Evolutionary conservation across 2,113 vertebrate genomes (phyloP), one percentile per base, ranked within the genome.

Genomic region (Hydropotes inermis): DNA sequence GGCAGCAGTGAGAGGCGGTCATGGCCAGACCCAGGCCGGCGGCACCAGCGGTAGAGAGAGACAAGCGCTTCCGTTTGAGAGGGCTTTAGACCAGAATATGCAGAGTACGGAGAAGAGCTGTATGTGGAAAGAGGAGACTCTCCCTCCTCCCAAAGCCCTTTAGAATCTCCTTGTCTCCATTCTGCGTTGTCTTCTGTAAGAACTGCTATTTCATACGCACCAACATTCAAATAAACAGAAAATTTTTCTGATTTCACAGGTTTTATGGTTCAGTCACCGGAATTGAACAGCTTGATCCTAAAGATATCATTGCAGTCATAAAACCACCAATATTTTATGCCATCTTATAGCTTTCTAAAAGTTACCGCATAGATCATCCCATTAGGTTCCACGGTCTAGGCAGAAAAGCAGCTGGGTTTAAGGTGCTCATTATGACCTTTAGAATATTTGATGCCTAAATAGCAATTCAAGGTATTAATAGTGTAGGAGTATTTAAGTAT

Each of bases 1-100:
- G 2, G 45, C 45, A 58, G 28, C 11, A 6, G 23, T 1, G n/a
- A 79, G 28, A 84, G 64, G 2, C 0, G 3, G 30, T 3, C 15
- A 7, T 0, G 30, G n/a, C 12, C 28, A 19, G 16, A 36, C 39
- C 25, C 52, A 14, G 7, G 19, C n/a, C 23, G 14, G 33, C 2
- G 27, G n/a, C 36, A 15, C 1, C 11, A 5, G 7, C 15, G 58
- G 78, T 3, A 2, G 74, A 60, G 57, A 2, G 74, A 60, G 57
- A 60, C 70, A 55, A 74, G 13, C 5, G 2, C 17, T 21, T 76
- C 45, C 7, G 6, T 10, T 7, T 27, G 83, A 43, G 84, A 89
- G 7, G 7, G 39, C 74, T 88, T 43, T 45, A 27, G 61, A 52
- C 30, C 8, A 13, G 21, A 13, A 30, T 3, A 6, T 33, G 1